Percentiles rank a stretch among this genome's conserved stretches.
Conservation (phyloP, 2,888 invertebrate genomes). For the Chrysolina oricalcia region DNA sequence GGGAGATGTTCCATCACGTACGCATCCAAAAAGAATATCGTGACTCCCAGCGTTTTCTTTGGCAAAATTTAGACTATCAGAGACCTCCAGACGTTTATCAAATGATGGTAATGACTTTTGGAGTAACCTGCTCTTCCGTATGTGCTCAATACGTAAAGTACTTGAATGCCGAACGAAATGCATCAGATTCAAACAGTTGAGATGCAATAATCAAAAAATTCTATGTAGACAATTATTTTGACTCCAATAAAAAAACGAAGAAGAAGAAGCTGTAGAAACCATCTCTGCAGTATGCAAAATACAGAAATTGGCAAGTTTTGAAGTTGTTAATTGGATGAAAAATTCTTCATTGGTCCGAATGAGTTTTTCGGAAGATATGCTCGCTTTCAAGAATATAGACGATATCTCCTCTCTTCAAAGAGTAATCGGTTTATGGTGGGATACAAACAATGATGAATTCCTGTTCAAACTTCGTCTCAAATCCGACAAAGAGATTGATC, state of each 20-base stretch:
- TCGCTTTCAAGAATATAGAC: not conserved
- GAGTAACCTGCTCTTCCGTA: no score
- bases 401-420: no score
- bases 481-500: slow-evolving; percentile 17
- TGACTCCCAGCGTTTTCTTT: no score
- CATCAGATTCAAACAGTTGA: not conserved
- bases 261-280: slow-evolving; percentile 16
- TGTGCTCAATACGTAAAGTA: no score
- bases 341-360: slow-evolving; percentile 19
- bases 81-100: no score
- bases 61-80: no score
- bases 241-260: not conserved
- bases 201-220: no score
- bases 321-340: slow-evolving; percentile 12
- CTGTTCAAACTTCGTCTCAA: not conserved
- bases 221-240: no score
- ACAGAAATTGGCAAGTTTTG: slow-evolving; percentile 35
- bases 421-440: not conserved
- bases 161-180: not conserved
- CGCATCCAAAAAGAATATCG: slow-evolving; percentile 4
- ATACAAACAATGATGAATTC: slow-evolving; percentile 6
- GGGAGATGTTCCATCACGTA: slow-evolving; percentile 28
- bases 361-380: no score
- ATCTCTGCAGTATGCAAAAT: not conserved
- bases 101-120: no score